phyloP scores from a whole-genome alignment of 2,888 invertebrate species.

The Meiosimyza platycephala region DNA sequence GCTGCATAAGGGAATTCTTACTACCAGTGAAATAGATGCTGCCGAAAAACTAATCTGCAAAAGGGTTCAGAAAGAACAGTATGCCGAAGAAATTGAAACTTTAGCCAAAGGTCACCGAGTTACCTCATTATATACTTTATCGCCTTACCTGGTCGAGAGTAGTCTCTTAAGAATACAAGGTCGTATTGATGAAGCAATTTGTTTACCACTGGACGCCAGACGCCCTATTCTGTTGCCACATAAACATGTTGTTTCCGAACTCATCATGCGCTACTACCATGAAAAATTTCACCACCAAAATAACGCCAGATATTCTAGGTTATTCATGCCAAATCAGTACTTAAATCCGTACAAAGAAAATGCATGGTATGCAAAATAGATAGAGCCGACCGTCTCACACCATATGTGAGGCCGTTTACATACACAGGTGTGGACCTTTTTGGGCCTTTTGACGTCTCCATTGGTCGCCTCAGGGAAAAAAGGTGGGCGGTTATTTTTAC shows the following conservation, averaged over 20 bases:
- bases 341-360: constrained; percentile 25
- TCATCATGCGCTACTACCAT: constrained; percentile 37
- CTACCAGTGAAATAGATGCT: background rate
- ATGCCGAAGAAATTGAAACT: background rate
- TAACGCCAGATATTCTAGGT: constrained; percentile 36
- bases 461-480: constrained; percentile 37
- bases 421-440: constrained; percentile 41
- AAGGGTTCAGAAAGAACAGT: background rate
- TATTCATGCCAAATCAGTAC: constrained; percentile 22
- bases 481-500: constrained; percentile 38
- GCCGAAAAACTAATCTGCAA: background rate
- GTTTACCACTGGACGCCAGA: background rate
- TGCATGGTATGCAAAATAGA: constrained; percentile 29
- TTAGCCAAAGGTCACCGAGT: background rate
- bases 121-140: background rate
- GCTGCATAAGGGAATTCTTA: background rate
- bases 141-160: background rate
- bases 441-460: constrained; percentile 31
- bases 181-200: background rate
- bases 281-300: constrained; percentile 37
- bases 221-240: constrained; percentile 37
- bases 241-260: constrained; percentile 33
- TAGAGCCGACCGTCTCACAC: constrained; percentile 36
- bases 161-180: background rate
- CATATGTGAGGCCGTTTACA: constrained; percentile 38